Evolutionary conservation across 2,797 vertebrate genomes (phyloP), one percentile per base, ranked within the genome.

Genomic region (Clarias fuscus): DNA sequence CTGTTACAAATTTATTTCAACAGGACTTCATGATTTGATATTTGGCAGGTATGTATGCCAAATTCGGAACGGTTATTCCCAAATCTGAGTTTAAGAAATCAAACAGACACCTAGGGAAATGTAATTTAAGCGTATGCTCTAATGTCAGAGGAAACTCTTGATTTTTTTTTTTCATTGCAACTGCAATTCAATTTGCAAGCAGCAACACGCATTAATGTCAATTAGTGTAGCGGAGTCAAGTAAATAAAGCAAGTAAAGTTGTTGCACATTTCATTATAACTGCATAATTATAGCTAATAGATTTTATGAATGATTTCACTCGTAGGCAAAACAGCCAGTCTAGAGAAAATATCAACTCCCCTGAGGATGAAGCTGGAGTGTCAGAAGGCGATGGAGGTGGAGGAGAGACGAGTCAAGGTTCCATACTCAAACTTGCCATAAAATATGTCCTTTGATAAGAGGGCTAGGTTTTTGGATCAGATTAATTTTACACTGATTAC

Each of bases 1-100:
- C 3, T 70, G 17, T 87, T 30, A 37, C 73, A 24, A 83, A 17
- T 88, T 86, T 91, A n/a, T 82, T 61, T 84, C 78, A 77, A 22
- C 91, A 97, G 97, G 97, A 67, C 92, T 98, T 73, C 97, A 97
- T 53, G 91, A 96, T 88, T 90, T 97, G 89, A 92, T 98, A 88
- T 97, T 98, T 93, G 96, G 93, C 93, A 92, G 84, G 97, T 97
- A 93, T 96, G 96, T 96, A 92, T 88, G 53, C 77, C 13, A 53
- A 53, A 71, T 15, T 18, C 48, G 59, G 27, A 76, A 40, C 4
- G 6, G 13, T 68, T 70, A 7, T 33, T 82, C 4, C 22, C 15
- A 10, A 68, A 67, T 48, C 27, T 80, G 15, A 43, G 64, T n/a
- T 27, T 58, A 56, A 14, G 7, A 78, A 30, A 75, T 3, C 5